These are phyloP conservation scores for Solenodon paradoxus DNA, from an alignment of 2,113 vertebrate species.

Conservation along the genomic window DNA sequence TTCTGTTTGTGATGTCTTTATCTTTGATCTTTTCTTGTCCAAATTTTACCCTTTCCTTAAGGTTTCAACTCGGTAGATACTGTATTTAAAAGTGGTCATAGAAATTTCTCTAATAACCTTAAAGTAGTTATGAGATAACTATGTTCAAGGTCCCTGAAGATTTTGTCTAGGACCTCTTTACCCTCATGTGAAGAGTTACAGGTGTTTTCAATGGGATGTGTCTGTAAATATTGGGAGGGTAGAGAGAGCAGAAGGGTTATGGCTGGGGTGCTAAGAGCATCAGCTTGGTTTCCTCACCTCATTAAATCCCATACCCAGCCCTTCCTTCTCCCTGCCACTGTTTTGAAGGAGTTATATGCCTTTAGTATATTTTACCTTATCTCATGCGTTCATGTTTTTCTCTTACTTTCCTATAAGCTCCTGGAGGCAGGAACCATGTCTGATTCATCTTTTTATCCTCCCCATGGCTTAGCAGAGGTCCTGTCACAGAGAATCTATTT, in stretches of 20 bases:
- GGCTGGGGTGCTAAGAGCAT: no score
- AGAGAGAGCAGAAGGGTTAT: neutral
- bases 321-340: neutral
- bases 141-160: neutral
- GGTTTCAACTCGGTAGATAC: neutral
- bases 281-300: neutral
- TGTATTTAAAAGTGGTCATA: neutral
- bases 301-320: neutral
- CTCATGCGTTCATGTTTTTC: conserved; percentile 13
- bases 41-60: neutral
- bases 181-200: neutral
- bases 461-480: conserved; percentile 47
- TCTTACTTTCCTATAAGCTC: conserved; percentile 34
- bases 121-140: neutral
- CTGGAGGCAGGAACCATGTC: conserved; percentile 25
- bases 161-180: neutral
- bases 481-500: conserved; percentile 63
- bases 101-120: neutral
- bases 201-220: neutral
- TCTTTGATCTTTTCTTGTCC: neutral
- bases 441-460: conserved; percentile 64
- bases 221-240: neutral
- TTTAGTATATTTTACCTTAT: neutral
- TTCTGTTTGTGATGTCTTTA: neutral
- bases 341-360: neutral